Percentiles rank a stretch among this genome's conserved stretches.
phyloP scores from a whole-genome alignment of 2,113 vertebrate species.

The Pterocles orientalis region DNA sequence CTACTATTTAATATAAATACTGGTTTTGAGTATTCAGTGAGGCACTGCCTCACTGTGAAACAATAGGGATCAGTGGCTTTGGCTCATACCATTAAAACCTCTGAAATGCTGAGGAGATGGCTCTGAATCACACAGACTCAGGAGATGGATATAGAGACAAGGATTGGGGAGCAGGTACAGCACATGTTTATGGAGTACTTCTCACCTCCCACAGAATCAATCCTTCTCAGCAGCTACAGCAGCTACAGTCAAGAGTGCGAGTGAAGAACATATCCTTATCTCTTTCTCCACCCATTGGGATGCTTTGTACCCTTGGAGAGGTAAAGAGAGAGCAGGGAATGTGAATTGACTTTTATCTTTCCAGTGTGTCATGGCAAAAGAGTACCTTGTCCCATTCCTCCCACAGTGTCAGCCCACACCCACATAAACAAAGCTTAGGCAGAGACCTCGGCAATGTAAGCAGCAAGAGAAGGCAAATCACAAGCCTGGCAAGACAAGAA shows the following conservation, averaged over 20 bases:
- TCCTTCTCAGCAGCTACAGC: neutral
- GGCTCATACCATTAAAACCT: neutral
- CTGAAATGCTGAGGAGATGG: neutral
- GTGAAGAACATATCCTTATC: neutral
- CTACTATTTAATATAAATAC: neutral
- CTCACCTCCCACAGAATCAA: neutral
- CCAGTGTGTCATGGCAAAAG: neutral
- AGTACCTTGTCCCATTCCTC: neutral
- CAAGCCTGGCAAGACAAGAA: neutral
- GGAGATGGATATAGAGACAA: neutral
- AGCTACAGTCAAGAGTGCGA: rapidly evolving
- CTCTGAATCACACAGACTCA: neutral
- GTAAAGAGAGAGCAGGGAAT: neutral
- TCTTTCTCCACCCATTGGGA: neutral
- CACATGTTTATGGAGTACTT: neutral
- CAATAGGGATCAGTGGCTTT: neutral
- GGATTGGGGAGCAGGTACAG: neutral
- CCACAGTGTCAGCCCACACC: neutral
- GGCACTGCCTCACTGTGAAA: neutral
- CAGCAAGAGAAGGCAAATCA: neutral
- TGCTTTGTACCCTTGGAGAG: neutral
- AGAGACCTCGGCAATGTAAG: neutral
- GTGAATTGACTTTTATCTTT: neutral
- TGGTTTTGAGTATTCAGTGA: neutral
- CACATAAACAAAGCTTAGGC: neutral